A percentile compares a stretch with the other conserved stretches of the same genome.
Conservation (phyloP, 2,888 invertebrate species). For the Nematopogon swammerdamellus region DNA sequence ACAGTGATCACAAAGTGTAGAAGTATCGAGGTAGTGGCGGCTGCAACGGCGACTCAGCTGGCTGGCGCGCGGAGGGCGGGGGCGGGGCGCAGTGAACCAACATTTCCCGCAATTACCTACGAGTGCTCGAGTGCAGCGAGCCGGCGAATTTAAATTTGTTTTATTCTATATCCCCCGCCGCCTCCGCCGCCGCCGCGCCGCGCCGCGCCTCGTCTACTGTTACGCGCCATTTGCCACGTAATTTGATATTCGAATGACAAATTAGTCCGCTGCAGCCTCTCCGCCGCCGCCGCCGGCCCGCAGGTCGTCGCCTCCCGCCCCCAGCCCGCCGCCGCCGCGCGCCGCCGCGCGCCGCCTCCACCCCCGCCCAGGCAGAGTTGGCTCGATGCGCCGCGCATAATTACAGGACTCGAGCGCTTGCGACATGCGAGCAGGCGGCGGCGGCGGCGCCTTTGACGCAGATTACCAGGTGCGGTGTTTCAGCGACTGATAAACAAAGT, state of each 20-base stretch:
- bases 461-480: too few species aligned
- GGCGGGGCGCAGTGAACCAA: too few species aligned
- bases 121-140: slow-evolving; percentile 26
- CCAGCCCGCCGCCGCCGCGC: slow-evolving; percentile 6
- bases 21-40: too few species aligned
- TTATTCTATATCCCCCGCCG: slow-evolving; percentile 20
- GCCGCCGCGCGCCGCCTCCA: slow-evolving; percentile 19
- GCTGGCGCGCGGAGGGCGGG: too few species aligned
- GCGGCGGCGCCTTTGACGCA: too few species aligned
- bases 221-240: slow-evolving; percentile 49
- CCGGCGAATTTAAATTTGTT: slow-evolving; percentile 39
- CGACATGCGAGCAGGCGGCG: too few species aligned
- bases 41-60: too few species aligned
- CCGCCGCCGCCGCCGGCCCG: not conserved
- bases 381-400: too few species aligned
- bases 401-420: too few species aligned
- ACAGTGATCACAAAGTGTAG: too few species aligned
- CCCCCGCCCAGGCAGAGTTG: slow-evolving; percentile 20
- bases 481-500: too few species aligned
- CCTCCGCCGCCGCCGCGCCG: slow-evolving; percentile 9
- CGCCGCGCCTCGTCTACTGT: slow-evolving; percentile 33
- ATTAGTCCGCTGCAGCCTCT: slow-evolving; percentile 28
- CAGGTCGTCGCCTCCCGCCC: not conserved
- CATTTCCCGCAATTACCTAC: too few species aligned
- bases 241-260: slow-evolving; percentile 55